Conservation (phyloP, 2,797 vertebrate genomes). For the Anguilla obscura region DNA sequence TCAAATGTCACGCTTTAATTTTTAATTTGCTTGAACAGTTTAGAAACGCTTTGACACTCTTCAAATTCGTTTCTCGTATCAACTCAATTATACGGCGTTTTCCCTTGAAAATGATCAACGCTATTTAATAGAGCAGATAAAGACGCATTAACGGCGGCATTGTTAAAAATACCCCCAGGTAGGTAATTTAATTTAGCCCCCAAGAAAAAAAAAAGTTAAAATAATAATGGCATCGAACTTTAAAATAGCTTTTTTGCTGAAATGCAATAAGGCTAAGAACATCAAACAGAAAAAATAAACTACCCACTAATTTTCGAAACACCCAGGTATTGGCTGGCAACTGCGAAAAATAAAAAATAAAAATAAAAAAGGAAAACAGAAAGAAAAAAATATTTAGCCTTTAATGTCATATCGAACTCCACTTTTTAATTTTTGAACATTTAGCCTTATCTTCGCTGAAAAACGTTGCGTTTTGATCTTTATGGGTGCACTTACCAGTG, state of each 20-base stretch:
- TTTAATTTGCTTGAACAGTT: conserved; percentile 89
- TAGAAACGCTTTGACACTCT: conserved; percentile 88
- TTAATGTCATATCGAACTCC: not conserved
- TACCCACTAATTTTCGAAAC: not conserved
- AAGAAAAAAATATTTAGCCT: too few relatives aligned
- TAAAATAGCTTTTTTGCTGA: not conserved
- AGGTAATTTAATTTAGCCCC: conserved; percentile 22
- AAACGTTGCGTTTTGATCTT: not conserved
- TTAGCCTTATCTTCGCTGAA: not conserved
- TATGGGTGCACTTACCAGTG: not conserved
- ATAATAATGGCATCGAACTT: not conserved
- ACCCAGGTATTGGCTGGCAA: not conserved
- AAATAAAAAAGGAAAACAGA: not conserved
- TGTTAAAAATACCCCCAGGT: conserved; percentile 53
- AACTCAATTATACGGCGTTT: conserved; percentile 77
- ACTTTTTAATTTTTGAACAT: not conserved
- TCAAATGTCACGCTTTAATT: conserved; percentile 84
- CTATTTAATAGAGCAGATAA: conserved; percentile 69
- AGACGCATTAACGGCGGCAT: conserved; percentile 63
- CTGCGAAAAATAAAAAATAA: not conserved
- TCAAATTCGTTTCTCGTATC: conserved; percentile 92
- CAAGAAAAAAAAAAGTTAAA: conserved; percentile 3
- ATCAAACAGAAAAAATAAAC: not conserved
- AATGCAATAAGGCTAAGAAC: too few relatives aligned
- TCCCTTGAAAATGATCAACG: conserved; percentile 64